Evolutionary conservation across 2,888 invertebrate genomes (phyloP).

Genomic region (Hedya salicella): DNA sequence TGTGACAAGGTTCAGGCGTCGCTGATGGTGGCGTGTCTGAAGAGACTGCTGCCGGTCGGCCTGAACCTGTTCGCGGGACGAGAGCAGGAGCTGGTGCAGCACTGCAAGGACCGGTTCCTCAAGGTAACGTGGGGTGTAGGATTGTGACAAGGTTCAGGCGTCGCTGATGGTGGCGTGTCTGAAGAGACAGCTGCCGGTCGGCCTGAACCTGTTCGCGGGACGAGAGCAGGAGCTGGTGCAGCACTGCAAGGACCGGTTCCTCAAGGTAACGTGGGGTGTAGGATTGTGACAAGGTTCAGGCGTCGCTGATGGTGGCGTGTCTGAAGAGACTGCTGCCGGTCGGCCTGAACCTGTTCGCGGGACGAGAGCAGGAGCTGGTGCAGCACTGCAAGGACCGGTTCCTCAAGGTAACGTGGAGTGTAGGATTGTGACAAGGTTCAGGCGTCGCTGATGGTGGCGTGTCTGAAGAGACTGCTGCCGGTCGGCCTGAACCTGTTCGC

Average conservation of each 20-base stretch:
- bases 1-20: constrained; percentile 81
- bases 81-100: constrained; percentile 99
- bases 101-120: constrained; percentile 98
- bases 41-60: constrained; percentile 98
- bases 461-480: constrained; percentile 97
- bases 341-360: constrained; percentile 98
- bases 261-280: constrained; percentile 85
- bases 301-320: constrained; percentile 99
- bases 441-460: constrained; percentile 99
- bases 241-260: constrained; percentile 98
- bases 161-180: constrained; percentile 99
- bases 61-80: constrained; percentile 99
- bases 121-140: constrained; percentile 80
- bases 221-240: constrained; percentile 99
- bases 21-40: constrained; percentile 99
- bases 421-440: constrained; percentile 90
- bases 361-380: constrained; percentile 98
- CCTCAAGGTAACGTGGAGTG: constrained; percentile 86
- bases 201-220: constrained; percentile 98
- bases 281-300: constrained; percentile 92
- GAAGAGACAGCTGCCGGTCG: constrained; percentile 98
- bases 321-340: constrained; percentile 98
- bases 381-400: constrained; percentile 99
- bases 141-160: constrained; percentile 94
- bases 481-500: constrained; percentile 99